Evolutionary conservation across 2,888 invertebrate genomes (phyloP).

Genomic region (Isotomurus palustris): DNA sequence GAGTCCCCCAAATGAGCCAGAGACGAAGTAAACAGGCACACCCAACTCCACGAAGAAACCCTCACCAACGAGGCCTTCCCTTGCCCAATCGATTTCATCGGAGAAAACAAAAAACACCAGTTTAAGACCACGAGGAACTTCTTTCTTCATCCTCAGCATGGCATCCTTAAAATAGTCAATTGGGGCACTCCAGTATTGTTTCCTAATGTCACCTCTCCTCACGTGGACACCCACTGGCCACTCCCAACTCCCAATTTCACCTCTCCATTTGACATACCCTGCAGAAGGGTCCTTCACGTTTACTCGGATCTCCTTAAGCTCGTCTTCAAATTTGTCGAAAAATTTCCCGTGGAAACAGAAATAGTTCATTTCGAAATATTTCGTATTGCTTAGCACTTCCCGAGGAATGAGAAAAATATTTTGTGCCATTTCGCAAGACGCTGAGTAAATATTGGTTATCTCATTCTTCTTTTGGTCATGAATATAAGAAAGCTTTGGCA

Average conservation of each 20-base stretch:
- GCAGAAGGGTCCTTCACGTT: too few species aligned
- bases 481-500: too few species aligned
- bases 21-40: neutral
- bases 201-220: neutral
- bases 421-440: too few species aligned
- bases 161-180: neutral
- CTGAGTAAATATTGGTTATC: too few species aligned
- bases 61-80: neutral
- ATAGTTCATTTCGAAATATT: too few species aligned
- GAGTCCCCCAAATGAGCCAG: neutral
- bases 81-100: neutral
- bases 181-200: neutral
- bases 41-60: neutral
- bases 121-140: neutral
- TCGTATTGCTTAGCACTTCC: too few species aligned
- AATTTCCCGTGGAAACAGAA: too few species aligned
- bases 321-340: too few species aligned
- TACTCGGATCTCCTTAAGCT: too few species aligned
- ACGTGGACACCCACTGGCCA: neutral
- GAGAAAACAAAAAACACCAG: neutral
- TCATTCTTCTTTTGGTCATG: too few species aligned
- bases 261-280: neutral
- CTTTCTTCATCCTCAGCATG: neutral
- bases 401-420: too few species aligned
- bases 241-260: neutral